Evolutionary conservation across 2,113 vertebrate species (phyloP).

Genomic region (Ploceus nigricollis): DNA sequence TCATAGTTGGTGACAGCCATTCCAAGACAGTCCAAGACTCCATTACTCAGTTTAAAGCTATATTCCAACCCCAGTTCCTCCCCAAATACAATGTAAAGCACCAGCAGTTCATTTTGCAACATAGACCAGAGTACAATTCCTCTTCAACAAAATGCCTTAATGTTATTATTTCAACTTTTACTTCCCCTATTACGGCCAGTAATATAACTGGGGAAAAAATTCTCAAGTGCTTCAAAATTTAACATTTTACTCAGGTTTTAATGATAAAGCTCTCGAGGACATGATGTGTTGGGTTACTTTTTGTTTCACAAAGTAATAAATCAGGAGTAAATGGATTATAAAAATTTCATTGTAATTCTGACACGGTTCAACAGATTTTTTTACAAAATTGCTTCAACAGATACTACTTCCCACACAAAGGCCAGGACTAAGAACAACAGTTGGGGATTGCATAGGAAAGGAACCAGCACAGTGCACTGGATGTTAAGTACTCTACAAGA

Average conservation of each 20-base stretch:
- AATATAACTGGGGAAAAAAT: background rate
- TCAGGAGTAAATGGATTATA: background rate
- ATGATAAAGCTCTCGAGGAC: background rate
- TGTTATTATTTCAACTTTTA: background rate
- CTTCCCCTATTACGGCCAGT: background rate
- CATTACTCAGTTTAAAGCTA: background rate
- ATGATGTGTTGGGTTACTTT: background rate
- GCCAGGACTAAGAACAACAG: background rate
- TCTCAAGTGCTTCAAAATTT: background rate
- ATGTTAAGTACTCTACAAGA: background rate
- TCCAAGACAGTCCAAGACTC: background rate
- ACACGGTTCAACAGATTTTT: background rate
- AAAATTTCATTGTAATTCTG: background rate
- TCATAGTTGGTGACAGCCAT: background rate
- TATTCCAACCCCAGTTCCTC: background rate
- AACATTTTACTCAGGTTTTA: background rate
- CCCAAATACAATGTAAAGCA: background rate
- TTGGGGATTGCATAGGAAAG: background rate
- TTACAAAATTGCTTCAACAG: background rate
- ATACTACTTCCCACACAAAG: background rate
- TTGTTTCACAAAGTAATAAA: background rate
- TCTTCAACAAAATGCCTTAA: background rate
- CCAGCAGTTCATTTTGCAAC: background rate
- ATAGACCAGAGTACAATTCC: background rate
- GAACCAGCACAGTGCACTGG: background rate